These are phyloP conservation scores for Nasonia oneida DNA, from an alignment of 2,888 invertebrate species.

Conservation along the genomic window DNA sequence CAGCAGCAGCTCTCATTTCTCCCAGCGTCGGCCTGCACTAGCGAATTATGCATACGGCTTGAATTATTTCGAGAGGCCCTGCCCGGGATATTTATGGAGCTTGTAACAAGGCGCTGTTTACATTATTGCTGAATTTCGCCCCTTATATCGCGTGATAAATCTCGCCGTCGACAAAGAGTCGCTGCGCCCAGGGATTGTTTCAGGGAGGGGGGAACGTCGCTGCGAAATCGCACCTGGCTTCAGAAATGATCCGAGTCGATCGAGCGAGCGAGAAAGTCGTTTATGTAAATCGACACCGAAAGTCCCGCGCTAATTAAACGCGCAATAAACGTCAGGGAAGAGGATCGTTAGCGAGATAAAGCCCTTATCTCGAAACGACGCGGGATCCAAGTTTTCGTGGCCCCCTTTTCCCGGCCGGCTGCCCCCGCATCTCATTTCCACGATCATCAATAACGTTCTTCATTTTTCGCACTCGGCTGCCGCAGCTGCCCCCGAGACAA, in stretches of 20 bases:
- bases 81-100: slow-evolving; percentile 53
- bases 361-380: slow-evolving; percentile 33
- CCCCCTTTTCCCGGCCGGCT: slow-evolving; percentile 13
- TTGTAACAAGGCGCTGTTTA: slow-evolving; percentile 57
- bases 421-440: slow-evolving; percentile 41
- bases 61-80: slow-evolving; percentile 47
- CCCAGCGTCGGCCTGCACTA: slow-evolving; percentile 13
- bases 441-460: slow-evolving; percentile 63
- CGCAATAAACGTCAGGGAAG: slow-evolving; percentile 37
- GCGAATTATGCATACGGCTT: slow-evolving; percentile 57
- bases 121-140: slow-evolving; percentile 62
- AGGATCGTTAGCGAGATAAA: slow-evolving; percentile 51
- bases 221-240: no score
- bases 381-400: not conserved
- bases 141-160: slow-evolving; percentile 55
- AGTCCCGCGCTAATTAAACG: slow-evolving; percentile 27
- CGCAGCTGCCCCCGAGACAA: slow-evolving; percentile 41
- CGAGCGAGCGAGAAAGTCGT: not conserved
- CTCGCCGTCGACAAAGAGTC: slow-evolving; percentile 36
- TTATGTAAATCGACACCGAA: slow-evolving; percentile 33
- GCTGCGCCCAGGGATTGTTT: no score
- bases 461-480: slow-evolving; percentile 56
- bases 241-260: not conserved
- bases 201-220: no score
- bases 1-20: slow-evolving; percentile 30